These are phyloP conservation scores for Neoitamus cyanurus DNA, from an alignment of 2,888 invertebrate species.

Conservation along the genomic window DNA sequence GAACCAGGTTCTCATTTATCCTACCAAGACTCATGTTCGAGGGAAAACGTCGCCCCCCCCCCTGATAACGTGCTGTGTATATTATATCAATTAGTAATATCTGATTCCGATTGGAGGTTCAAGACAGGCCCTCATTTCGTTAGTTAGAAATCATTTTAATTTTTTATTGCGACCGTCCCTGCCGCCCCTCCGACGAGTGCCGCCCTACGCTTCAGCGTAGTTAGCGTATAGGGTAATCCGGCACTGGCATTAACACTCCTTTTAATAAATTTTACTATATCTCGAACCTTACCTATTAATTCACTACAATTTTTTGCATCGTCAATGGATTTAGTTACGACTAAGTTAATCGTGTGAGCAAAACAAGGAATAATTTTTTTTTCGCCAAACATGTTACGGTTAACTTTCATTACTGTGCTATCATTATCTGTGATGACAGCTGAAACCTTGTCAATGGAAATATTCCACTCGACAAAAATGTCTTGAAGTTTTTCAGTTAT, in stretches of 20 bases:
- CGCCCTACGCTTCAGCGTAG: no score
- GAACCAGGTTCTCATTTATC: no score
- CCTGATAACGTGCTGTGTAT: no score
- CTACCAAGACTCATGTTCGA: no score
- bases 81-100: no score
- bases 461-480: constrained; percentile 23
- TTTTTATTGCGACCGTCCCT: no score
- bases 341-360: constrained; percentile 47
- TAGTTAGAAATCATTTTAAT: no score
- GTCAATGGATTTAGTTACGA: constrained; percentile 39
- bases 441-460: constrained; percentile 34
- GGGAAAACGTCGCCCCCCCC: no score
- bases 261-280: constrained; percentile 48
- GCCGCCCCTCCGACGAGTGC: no score
- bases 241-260: constrained; percentile 22
- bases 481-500: not conserved
- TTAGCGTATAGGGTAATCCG: no score
- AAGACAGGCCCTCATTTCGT: no score
- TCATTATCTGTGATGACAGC: constrained; percentile 47
- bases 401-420: constrained; percentile 40
- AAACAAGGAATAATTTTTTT: constrained; percentile 49
- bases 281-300: constrained; percentile 47
- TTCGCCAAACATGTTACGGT: constrained; percentile 40
- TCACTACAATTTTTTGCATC: constrained; percentile 21
- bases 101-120: no score